Base-by-base conservation (phyloP, 64 coral and sea anemone genomes). In the Pachyseris speciosa region DNA sequence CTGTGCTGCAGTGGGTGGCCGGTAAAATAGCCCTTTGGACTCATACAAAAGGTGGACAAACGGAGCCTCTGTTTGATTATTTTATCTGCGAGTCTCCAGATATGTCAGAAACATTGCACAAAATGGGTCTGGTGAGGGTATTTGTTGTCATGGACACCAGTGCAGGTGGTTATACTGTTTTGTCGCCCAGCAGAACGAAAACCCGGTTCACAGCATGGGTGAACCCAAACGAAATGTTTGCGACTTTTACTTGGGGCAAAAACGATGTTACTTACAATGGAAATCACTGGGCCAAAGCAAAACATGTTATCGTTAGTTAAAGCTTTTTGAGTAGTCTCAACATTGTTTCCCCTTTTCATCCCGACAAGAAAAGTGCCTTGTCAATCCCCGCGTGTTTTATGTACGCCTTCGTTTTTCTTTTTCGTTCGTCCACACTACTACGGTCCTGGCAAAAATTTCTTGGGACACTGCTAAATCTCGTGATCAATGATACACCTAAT, bases 51-150 rank as follows among this genome's bases (percentile, higher is more conserved):
- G 67, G 32, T 30, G 67, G 67, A 30, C 15, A 30, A 19, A 70
- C 33, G 4, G 67, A 39, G 32, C 67, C 67, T 2, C 15, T 70
- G 67, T 70, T 70, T 30, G 67, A 70, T 19, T 70, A 70, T 39
- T 70, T 70, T 36, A 70, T 70, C 67, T 70, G 67, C 7, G 67
- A 70, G 33, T 70, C 67, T 33, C 33, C 33, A 39, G 67, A 70
- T 22, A 70, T 70, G 13, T 38, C 10, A 37, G 33, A 11, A 70
- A 39, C 67, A 70, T 70, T 70, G 36, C 32, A 37, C 0, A 70
- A 70, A 7, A 37, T 70, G 32, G 33, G 67, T 17, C 67, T 70
- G 5, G 15, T 70, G 1, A 70, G 19, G 39, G 67, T 37, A 3
- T 70, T 70, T 70, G 67, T 70, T 11, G 39, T 30, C 32, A 15